Base-by-base conservation (phyloP, 2,113 vertebrate species). In the Chitala chitala region DNA sequence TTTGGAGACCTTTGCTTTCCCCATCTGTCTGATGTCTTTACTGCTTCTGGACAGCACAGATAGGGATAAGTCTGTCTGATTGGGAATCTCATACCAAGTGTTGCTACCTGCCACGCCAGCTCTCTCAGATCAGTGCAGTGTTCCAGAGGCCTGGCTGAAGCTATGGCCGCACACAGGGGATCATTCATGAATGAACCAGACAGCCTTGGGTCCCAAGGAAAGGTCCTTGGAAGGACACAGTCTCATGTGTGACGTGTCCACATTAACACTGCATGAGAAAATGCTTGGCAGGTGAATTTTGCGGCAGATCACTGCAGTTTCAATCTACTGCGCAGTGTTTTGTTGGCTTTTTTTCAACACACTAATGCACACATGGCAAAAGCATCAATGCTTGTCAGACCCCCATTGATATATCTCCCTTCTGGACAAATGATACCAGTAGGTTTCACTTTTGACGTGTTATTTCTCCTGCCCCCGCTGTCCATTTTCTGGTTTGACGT, bases 31-130 rank as follows among this genome's bases (percentile, higher is more conserved):
- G 13, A 31, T 15, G 22, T 51, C 46, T 51, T 69, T 69, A 53
- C 68, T 33, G 68, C 68, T 38, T 68, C 40, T 46, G 40, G 42
- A 63, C 22, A 12, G 64, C 24, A 15, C 17, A 5, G 9, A 68
- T 38, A 24, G 40, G 42, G 42, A 68, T n/a, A 48, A 31, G 24
- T 68, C 24, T 68, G 64, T 68, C 40, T 68, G 64, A 22, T 51
- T 10, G 12, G 48, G 48, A 51, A 51, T 10, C 20, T 20, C 8
- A 51, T 68, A 42, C 17, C 15, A 15, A 17, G 26, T n/a, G 46
- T 38, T 68, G 64, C 5, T 4, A 29, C 17, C 10, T 36, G 38
- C 2, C 33, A 7, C 1, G 13, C 59, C 64, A 68, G 64, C 4
- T 31, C n/a, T 68, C 20, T 38, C 24, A 24, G 38, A 26, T 48